Evolutionary conservation across 1,140 invertebrate genomes (phyloP).

Genomic region (Mactra quadrangularis): DNA sequence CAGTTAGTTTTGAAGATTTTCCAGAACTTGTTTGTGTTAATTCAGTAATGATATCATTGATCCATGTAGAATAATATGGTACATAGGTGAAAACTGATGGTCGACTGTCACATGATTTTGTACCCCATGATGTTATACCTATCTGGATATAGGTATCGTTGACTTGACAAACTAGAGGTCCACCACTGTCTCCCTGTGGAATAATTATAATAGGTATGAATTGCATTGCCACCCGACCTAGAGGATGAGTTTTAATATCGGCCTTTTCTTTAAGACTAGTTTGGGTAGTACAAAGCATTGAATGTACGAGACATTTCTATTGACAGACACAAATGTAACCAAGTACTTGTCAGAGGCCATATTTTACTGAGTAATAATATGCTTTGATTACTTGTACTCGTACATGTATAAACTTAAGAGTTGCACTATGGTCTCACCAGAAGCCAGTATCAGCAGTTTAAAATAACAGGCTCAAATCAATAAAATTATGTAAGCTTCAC

Average conservation of each 20-base stretch:
- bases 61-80: conserved; percentile 4
- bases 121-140: conserved; percentile 43
- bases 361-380: neutral
- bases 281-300: neutral
- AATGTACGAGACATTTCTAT: neutral
- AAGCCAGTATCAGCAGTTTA: too few species aligned
- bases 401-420: too few species aligned
- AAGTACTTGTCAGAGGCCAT: neutral
- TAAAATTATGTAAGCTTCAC: too few species aligned
- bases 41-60: neutral
- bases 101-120: conserved; percentile 16
- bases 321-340: neutral
- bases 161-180: conserved; percentile 22
- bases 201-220: neutral
- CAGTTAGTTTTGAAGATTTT: too few species aligned
- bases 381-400: neutral
- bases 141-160: conserved; percentile 1
- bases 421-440: too few species aligned
- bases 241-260: neutral
- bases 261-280: neutral
- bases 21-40: neutral
- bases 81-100: conserved; percentile 27
- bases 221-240: neutral
- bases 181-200: conserved; percentile 51
- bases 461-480: too few species aligned